Evolutionary conservation across 2,888 invertebrate genomes (phyloP), one percentile per base, ranked within the genome.

Genomic region (Drosophila anceps): DNA sequence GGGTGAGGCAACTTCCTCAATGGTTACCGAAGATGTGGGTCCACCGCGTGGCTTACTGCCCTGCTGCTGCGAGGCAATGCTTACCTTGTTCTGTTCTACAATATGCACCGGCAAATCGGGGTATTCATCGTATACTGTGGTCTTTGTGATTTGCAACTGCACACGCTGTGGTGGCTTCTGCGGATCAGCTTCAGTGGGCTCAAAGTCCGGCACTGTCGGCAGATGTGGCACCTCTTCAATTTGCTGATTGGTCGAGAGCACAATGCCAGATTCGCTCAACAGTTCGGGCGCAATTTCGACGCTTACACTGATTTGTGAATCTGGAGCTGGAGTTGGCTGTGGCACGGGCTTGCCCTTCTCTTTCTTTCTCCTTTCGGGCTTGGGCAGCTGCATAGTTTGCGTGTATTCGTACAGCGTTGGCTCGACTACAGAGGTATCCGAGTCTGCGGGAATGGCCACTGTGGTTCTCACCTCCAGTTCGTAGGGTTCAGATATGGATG

Each of bases 391-490:
- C 68, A 92, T 87, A 4, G 90, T 91, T 76, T 93, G 89, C 1
- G 87, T 91, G 68, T 92, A 92, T 59, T 92, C 91, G 51, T 89
- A 91, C 0, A 92, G 60, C 2, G 91, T 70, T 1, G 91, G 91
- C 57, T 92, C 91, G 8, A 76, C 78, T 29, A 88, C 68, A 1
- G 91, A 91, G 41, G 86, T 69, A 69, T 95, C 94, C 0, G 94
- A 94, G 58, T 95, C 94, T 39, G 93, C 92, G 12, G 94, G 93
- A 18, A 94, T 91, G 74, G 95, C 94, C 4, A 96, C 95, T 31
- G 95, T 94, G 15, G 96, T 96, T 92, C 95, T 85, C 33, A 93
- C 91, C 78, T 93, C 91, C 35, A 92, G 72, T 57, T 92, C 92
- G 54, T 91, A 93, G 94, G 77, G 94, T 94, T 79, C 94, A 1